Evolutionary conservation across 2,888 invertebrate species (phyloP).

Genomic region (Epistrophella euchroma): DNA sequence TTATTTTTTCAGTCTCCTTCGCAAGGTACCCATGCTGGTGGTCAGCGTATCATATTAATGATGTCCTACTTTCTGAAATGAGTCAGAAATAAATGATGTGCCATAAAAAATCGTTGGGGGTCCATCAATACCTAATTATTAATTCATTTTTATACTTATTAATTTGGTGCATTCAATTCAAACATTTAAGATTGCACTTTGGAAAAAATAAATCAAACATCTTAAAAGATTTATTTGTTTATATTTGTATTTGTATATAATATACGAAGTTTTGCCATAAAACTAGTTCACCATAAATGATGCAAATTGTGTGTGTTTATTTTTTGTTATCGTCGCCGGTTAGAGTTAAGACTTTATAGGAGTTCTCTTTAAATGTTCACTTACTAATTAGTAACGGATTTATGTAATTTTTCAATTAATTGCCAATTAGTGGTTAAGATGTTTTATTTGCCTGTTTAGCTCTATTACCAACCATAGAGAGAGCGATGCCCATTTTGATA

Average conservation of each 20-base stretch:
- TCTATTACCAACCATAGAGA: background rate
- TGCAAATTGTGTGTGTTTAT: conserved; percentile 56
- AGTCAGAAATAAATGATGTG: background rate
- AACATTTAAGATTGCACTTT: background rate
- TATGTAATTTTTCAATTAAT: conserved; percentile 75
- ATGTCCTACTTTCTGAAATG: background rate
- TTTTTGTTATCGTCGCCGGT: conserved; percentile 5
- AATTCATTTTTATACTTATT: conserved; percentile 11
- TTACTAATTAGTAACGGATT: conserved; percentile 72
- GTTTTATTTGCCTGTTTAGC: conserved; percentile 38
- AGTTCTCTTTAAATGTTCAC: conserved; percentile 53
- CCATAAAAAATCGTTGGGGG: conserved; percentile 23
- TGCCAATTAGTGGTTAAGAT: conserved; percentile 71
- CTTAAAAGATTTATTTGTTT: conserved; percentile 17
- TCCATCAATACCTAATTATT: conserved; percentile 35
- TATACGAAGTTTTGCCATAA: conserved; percentile 63
- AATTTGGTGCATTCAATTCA: background rate
- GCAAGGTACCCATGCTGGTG: background rate
- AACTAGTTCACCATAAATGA: conserved; percentile 73
- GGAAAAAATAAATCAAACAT: conserved; percentile 28
- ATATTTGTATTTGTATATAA: background rate
- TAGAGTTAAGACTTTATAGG: conserved; percentile 33
- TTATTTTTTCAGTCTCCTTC: background rate
- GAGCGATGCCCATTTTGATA: conserved; percentile 14
- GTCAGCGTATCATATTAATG: background rate